Percentiles rank a stretch among this genome's conserved stretches.
phyloP scores from a whole-genome alignment of 2,797 vertebrate species.

The Myotis myotis region DNA sequence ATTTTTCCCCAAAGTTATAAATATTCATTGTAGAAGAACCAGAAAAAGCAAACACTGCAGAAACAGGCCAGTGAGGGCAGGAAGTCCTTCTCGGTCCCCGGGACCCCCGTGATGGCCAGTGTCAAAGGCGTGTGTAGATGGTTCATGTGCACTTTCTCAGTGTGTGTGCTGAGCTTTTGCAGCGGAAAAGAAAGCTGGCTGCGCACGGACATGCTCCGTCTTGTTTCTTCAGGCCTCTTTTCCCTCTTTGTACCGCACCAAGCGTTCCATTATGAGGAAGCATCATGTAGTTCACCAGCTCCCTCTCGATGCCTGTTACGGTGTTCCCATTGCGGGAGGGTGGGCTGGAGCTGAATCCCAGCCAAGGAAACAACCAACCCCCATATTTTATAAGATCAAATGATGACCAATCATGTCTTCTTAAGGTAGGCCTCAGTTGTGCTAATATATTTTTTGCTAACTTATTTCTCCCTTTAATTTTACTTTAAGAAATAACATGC shows the following conservation, averaged over 20 bases:
- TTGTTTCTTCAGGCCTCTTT: background rate
- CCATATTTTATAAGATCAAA: background rate
- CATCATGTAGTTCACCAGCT: background rate
- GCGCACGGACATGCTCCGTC: background rate
- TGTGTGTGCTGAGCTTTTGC: background rate
- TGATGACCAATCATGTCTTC: background rate
- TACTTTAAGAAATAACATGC: slow-evolving; percentile 6
- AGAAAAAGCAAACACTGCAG: background rate
- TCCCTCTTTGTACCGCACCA: background rate
- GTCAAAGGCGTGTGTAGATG: background rate
- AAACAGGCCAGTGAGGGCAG: background rate
- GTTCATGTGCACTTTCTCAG: background rate
- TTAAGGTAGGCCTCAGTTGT: background rate
- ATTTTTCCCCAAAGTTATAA: background rate
- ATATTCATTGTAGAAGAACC: background rate
- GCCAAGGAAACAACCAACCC: background rate
- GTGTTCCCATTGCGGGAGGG: background rate
- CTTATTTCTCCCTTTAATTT: slow-evolving; percentile 12
- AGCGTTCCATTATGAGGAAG: background rate
- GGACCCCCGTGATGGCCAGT: background rate
- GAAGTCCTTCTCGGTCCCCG: background rate
- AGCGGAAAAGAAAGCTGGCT: background rate
- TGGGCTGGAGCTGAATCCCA: background rate
- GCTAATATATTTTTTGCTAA: background rate
- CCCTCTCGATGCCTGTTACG: background rate